These are phyloP conservation scores for Pantelozetes paolii DNA, from an alignment of 2,888 invertebrate genomes.

Conservation along the genomic window DNA sequence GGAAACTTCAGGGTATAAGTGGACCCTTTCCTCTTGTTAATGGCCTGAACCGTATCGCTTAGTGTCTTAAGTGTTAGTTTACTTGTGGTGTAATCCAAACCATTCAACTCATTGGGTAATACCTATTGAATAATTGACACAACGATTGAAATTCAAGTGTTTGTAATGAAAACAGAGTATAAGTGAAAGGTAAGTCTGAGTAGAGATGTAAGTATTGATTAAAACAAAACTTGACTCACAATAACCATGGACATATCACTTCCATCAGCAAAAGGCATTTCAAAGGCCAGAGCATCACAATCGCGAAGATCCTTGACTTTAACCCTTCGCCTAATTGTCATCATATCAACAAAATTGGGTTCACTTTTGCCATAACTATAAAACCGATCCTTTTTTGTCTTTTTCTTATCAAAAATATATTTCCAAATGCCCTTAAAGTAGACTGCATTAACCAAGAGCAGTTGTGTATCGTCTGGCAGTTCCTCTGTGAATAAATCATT, in stretches of 20 bases:
- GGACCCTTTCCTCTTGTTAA: not conserved
- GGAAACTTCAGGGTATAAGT: not conserved
- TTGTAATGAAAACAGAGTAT: too few relatives aligned
- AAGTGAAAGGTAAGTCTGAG: too few relatives aligned
- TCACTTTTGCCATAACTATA: not conserved
- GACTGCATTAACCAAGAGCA: slow-evolving; percentile 9
- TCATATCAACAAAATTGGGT: not conserved
- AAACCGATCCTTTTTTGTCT: slow-evolving; percentile 47
- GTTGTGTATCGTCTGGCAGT: not conserved
- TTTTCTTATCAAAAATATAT: slow-evolving; percentile 50
- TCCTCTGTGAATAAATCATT: slow-evolving; percentile 34
- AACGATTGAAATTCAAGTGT: too few relatives aligned
- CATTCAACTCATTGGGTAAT: not conserved
- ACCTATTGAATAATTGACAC: too few relatives aligned
- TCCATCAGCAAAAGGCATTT: not conserved
- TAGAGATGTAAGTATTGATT: too few relatives aligned
- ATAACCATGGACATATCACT: slow-evolving; percentile 8
- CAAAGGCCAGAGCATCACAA: not conserved
- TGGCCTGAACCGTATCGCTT: not conserved
- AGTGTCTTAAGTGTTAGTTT: not conserved
- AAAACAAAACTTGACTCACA: not conserved
- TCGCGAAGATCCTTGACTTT: not conserved
- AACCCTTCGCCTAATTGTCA: not conserved
- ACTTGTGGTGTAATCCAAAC: not conserved
- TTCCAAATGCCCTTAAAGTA: slow-evolving; percentile 54